Conservation (phyloP, 2,113 vertebrate species). For the Nibea albiflora region DNA sequence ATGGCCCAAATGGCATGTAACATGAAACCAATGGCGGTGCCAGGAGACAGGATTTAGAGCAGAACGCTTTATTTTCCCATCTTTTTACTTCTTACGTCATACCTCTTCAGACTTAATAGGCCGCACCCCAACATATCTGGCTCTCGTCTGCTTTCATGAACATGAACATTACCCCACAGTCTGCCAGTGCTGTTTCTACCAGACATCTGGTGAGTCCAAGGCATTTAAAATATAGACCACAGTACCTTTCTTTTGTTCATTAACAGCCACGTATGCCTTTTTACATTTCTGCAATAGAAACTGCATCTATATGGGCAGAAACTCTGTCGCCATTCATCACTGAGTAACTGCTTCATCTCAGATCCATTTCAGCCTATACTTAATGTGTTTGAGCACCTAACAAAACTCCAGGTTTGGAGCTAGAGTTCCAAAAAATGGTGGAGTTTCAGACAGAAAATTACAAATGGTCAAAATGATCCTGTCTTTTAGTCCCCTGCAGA, state of each 20-base stretch:
- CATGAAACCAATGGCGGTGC: constrained; percentile 24
- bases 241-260: constrained; percentile 45
- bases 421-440: background rate
- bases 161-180: constrained; percentile 45
- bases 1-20: constrained; percentile 49
- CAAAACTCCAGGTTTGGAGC: constrained; percentile 7
- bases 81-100: constrained; percentile 27
- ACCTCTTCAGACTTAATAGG: constrained; percentile 39
- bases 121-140: constrained; percentile 55
- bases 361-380: background rate
- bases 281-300: constrained; percentile 14
- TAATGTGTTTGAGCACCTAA: too few relatives aligned
- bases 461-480: constrained; percentile 15
- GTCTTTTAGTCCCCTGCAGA: background rate
- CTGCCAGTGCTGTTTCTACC: constrained; percentile 29
- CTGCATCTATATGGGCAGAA: background rate
- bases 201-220: constrained; percentile 16
- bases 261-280: constrained; percentile 11
- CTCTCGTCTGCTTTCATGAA: constrained; percentile 60
- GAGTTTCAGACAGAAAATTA: background rate
- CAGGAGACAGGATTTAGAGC: constrained; percentile 39
- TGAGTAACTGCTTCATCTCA: constrained; percentile 4
- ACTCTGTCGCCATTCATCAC: background rate
- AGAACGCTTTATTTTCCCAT: constrained; percentile 23
- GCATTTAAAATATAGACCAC: constrained; percentile 23